Evolutionary conservation across 2,113 vertebrate genomes (phyloP).

Genomic region (Micromys minutus): DNA sequence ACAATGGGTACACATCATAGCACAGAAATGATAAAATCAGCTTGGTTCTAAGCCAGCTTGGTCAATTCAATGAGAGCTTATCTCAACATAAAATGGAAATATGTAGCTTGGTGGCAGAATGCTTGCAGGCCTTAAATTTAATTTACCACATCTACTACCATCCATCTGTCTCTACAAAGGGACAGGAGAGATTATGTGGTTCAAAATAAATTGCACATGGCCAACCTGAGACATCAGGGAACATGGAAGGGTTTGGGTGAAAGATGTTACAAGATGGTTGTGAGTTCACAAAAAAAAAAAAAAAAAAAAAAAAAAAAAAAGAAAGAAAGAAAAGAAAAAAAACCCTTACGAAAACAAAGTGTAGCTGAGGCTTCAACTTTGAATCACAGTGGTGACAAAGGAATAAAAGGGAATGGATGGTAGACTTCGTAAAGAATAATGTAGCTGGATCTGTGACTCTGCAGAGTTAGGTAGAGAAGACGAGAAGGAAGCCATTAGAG

Average conservation of each 20-base stretch:
- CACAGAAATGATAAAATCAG: neutral
- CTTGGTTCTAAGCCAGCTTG: neutral
- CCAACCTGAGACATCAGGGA: neutral
- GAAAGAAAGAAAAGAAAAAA: too few relatives aligned
- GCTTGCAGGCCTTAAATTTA: neutral
- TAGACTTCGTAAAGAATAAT: neutral
- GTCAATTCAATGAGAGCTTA: neutral
- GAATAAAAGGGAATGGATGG: neutral
- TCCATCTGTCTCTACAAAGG: neutral
- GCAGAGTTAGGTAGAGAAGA: neutral
- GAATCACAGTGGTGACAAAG: neutral
- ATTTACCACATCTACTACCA: neutral
- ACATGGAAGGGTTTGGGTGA: neutral
- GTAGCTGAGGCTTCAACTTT: neutral
- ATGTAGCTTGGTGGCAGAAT: neutral
- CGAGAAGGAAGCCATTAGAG: neutral
- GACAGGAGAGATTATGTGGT: neutral
- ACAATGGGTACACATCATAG: neutral
- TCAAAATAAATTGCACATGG: neutral
- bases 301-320: neutral
- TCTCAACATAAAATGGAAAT: neutral
- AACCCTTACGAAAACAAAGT: neutral
- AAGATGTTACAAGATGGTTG: neutral
- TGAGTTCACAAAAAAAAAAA: neutral
- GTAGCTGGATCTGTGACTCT: neutral